Percentiles rank a stretch among this genome's conserved stretches.
Evolutionary conservation across 64 coral and sea anemone species (phyloP).

Genomic region (Porites australiensis): DNA sequence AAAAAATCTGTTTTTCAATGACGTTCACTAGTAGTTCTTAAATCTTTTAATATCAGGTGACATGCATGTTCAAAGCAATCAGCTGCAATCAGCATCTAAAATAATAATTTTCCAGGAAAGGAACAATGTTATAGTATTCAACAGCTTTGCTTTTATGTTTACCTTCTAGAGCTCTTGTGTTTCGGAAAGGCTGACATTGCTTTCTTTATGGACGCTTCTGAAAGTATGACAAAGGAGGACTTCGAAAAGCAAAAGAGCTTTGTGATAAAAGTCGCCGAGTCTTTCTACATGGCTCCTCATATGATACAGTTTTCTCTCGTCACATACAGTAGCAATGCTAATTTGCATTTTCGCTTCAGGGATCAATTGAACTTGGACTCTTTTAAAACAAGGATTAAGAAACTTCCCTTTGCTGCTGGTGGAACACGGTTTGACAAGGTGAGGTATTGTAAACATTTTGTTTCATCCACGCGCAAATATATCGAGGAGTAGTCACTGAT

Average conservation of each 20-base stretch:
- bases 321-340: constrained; percentile 79
- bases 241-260: constrained; percentile 46
- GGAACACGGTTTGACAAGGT: constrained; percentile 83
- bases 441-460: too few species aligned
- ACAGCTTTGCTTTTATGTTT: not conserved
- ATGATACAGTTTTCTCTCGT: constrained; percentile 68
- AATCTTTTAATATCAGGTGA: too few species aligned
- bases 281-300: constrained; percentile 48
- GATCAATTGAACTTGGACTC: constrained; percentile 44
- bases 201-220: constrained; percentile 89
- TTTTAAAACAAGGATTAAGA: constrained; percentile 62
- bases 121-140: too few species aligned
- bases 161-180: constrained; percentile 42
- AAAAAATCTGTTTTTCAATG: too few species aligned
- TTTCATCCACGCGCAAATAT: too few species aligned
- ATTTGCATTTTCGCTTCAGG: constrained; percentile 68
- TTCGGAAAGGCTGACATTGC: constrained; percentile 70
- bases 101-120: too few species aligned
- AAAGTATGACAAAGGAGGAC: constrained; percentile 71
- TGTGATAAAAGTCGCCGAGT: constrained; percentile 78
- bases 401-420: constrained; percentile 44
- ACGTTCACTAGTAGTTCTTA: too few species aligned
- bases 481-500: too few species aligned
- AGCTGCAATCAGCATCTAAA: too few species aligned
- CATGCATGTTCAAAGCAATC: too few species aligned